phyloP scores from a whole-genome alignment of 2,888 invertebrate genomes.

The Stenolophus ochropezus region DNA sequence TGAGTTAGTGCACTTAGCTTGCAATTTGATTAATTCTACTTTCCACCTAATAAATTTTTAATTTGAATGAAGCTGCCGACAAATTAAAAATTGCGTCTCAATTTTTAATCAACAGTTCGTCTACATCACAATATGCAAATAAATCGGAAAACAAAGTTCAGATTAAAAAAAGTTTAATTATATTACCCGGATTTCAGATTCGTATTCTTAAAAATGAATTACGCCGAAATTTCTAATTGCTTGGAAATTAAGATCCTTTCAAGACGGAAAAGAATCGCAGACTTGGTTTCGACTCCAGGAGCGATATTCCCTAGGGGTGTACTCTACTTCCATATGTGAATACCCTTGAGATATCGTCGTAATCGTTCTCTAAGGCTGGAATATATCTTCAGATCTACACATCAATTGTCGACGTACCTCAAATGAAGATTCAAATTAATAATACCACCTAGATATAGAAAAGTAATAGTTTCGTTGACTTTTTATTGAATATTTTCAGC shows the following conservation, averaged over 20 bases:
- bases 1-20: not conserved
- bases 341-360: not conserved
- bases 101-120: constrained; percentile 25
- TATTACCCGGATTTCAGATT: constrained; percentile 2
- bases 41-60: constrained; percentile 33
- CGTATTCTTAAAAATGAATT: constrained; percentile 16
- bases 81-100: constrained; percentile 25
- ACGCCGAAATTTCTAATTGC: not conserved
- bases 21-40: constrained; percentile 34
- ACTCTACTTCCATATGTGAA: not conserved
- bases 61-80: not conserved
- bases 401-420: too few relatives aligned
- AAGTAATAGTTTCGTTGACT: too few relatives aligned
- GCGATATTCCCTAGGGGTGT: not conserved
- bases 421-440: too few relatives aligned
- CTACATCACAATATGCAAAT: constrained; percentile 10
- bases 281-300: not conserved
- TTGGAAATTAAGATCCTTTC: not conserved
- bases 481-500: too few relatives aligned
- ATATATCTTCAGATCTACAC: not conserved
- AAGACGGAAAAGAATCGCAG: not conserved
- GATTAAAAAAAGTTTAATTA: constrained; percentile 31
- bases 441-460: too few relatives aligned
- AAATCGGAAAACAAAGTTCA: constrained; percentile 28
- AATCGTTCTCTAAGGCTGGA: not conserved